Evolutionary conservation across 2,797 vertebrate species (phyloP).

Genomic region (Cirrhinus molitorella): DNA sequence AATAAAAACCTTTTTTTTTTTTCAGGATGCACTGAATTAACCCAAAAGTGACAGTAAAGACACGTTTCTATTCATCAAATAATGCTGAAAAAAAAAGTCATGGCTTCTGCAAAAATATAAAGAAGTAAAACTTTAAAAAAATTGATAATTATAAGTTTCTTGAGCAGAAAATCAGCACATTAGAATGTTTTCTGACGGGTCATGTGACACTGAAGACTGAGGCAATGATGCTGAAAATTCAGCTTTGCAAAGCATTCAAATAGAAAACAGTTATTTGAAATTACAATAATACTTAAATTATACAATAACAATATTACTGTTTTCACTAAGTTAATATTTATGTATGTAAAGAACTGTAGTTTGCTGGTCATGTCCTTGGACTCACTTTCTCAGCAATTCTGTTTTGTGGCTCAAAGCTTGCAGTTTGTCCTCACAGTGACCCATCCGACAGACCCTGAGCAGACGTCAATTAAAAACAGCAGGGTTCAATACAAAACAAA

Average conservation of each 20-base stretch:
- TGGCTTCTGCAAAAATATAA: background rate
- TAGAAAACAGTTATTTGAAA: background rate
- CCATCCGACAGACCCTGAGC: conserved; percentile 49
- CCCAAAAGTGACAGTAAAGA: background rate
- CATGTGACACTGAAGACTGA: background rate
- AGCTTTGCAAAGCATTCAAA: background rate
- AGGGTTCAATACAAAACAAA: background rate
- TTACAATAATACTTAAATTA: background rate
- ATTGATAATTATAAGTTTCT: background rate
- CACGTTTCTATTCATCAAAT: background rate
- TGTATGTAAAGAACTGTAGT: background rate
- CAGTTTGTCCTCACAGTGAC: conserved; percentile 53
- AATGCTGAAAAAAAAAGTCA: background rate
- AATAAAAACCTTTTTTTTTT: background rate
- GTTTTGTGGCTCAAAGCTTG: conserved; percentile 32
- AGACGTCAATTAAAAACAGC: conserved; percentile 5
- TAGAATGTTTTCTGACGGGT: background rate
- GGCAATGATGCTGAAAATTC: no score
- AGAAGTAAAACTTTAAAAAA: no score
- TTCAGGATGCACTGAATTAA: background rate
- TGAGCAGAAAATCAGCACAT: background rate
- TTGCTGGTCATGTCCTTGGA: background rate
- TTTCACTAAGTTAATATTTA: no score
- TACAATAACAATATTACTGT: background rate
- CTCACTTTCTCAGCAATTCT: background rate